Percentiles rank a stretch among this genome's conserved stretches.
Evolutionary conservation across 2,797 vertebrate genomes (phyloP).

Genomic region (Hyperoplus immaculatus): DNA sequence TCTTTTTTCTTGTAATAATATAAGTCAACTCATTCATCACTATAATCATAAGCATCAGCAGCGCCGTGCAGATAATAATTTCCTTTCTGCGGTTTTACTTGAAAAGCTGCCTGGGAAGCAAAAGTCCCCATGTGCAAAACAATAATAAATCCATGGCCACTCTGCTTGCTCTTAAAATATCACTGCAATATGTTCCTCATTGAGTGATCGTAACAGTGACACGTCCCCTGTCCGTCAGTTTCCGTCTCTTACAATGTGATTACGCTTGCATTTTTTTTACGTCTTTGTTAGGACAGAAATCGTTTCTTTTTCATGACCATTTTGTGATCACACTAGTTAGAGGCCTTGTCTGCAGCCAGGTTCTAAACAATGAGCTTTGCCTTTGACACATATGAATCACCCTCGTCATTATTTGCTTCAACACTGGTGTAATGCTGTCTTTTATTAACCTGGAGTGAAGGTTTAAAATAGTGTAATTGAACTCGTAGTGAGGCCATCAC

Average conservation of each 20-base stretch:
- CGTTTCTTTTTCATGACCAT: slow-evolving; percentile 2
- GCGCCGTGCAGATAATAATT: background rate
- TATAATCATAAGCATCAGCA: background rate
- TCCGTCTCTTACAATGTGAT: background rate
- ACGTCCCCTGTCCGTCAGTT: background rate
- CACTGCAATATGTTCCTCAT: slow-evolving; percentile 7
- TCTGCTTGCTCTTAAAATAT: slow-evolving; percentile 4
- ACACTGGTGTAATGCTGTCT: slow-evolving; percentile 2
- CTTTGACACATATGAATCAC: slow-evolving; percentile 25
- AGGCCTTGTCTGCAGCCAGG: slow-evolving; percentile 3
- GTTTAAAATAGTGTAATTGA: background rate
- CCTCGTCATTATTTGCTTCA: slow-evolving; percentile 9
- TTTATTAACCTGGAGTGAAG: slow-evolving; percentile 12
- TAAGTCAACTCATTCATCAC: background rate
- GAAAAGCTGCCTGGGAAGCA: slow-evolving; percentile 12
- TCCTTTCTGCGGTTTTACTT: background rate
- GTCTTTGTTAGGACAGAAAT: background rate
- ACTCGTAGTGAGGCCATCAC: no score
- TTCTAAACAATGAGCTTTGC: slow-evolving; percentile 9
- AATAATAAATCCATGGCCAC: background rate
- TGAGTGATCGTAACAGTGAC: background rate
- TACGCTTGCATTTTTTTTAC: background rate
- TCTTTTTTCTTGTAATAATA: no score
- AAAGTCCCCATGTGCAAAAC: slow-evolving; percentile 23
- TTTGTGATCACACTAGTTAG: slow-evolving; percentile 15